Evolutionary conservation across 1,140 invertebrate genomes (phyloP), one percentile per base, ranked within the genome.

Genomic region (Temnothorax longispinosus): DNA sequence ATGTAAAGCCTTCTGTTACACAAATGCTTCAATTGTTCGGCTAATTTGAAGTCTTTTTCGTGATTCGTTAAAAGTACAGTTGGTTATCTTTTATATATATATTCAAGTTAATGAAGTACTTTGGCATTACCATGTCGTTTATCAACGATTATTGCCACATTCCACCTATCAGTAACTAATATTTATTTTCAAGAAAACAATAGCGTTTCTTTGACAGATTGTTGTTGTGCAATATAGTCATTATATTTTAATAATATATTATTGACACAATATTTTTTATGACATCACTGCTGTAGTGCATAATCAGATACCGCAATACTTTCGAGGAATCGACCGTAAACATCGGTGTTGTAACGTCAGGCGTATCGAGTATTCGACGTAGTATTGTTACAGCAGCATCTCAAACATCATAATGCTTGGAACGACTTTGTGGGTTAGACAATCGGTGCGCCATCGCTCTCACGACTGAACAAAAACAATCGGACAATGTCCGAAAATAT

Each of bases 401-500:
- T 13, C 0, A 50, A 27, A 1, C 27, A n/a, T 81, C 69, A 64
- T 81, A 89, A 89, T 47, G 54, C 11, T 89, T 74, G 71, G 85
- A 89, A 82, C 85, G 76, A 47, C 50, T 6, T 38, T 2, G 38
- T 11, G 50, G 1, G 38, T 67, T 69, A 52, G 84, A 82, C 67
- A 60, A 74, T 60, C 41, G 15, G 47, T 54, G 82, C 8, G n/a
- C 21, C 52, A 52, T 15, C 21, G 15, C 56, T 65, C 52, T 58
- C 38, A 38, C 67, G 27, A 67, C 69, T 84, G 76, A 90, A 89
- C 84, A 88, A 77, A 87, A 82, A 41, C 71, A 67, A 71, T 65
- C 76, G 76, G 69, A 67, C 69, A 77, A 11, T 76, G 32, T 44
- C 52, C 80, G 27, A 58, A 64, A 74, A 88, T 71, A 71, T 74